Percentiles rank a stretch among this genome's conserved stretches.
Evolutionary conservation across 2,113 vertebrate species (phyloP).

Genomic region (Peromyscus maniculatus): DNA sequence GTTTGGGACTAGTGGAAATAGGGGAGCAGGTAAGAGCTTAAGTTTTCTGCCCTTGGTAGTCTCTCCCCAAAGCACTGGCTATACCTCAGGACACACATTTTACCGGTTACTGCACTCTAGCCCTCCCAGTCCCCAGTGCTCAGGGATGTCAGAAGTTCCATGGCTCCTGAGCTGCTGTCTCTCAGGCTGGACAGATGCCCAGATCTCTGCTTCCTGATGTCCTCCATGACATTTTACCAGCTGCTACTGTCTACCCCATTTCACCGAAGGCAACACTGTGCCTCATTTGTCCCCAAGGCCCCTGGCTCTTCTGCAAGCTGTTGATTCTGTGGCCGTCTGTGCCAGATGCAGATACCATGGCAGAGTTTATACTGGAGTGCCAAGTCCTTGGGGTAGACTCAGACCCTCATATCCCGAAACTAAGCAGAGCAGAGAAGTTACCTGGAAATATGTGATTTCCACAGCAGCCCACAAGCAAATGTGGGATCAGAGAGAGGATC

Average conservation of each 20-base stretch:
- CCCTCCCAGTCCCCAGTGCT: neutral
- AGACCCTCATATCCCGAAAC: neutral
- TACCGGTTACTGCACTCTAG: neutral
- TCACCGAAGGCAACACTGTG: neutral
- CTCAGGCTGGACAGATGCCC: neutral
- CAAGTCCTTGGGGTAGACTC: neutral
- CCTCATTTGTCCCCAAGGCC: neutral
- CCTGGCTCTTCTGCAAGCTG: neutral
- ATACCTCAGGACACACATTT: neutral
- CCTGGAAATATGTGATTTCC: neutral
- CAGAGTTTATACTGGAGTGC: fast-evolving
- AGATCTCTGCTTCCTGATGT: neutral
- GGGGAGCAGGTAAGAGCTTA: no score
- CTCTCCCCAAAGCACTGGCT: neutral
- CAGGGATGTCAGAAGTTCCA: neutral
- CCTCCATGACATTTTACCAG: neutral
- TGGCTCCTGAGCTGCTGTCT: neutral
- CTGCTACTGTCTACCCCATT: neutral
- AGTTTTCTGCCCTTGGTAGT: neutral
- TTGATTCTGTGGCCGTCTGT: neutral
- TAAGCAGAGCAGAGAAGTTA: neutral
- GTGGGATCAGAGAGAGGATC: neutral
- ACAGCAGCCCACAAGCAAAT: neutral
- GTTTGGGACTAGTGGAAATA: neutral
- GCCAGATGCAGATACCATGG: neutral